phyloP scores from a whole-genome alignment of 2,888 invertebrate species.

The Dione juno region DNA sequence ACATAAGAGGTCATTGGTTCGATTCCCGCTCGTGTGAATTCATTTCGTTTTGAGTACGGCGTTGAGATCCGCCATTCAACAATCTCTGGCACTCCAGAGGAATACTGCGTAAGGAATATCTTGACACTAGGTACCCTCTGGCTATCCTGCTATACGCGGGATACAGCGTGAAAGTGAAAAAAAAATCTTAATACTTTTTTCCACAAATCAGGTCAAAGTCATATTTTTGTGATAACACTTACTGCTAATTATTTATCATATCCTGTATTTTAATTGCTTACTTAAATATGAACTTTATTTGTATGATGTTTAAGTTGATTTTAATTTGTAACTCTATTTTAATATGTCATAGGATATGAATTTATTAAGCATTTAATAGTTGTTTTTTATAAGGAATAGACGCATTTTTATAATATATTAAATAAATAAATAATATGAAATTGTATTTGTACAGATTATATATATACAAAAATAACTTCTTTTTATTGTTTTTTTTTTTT shows the following conservation, averaged over 20 bases:
- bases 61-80: no score
- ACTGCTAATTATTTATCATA: conserved; percentile 37
- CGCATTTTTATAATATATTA: neutral
- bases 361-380: neutral
- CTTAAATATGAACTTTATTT: conserved; percentile 10
- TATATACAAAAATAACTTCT: neutral
- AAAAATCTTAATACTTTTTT: neutral
- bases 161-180: neutral
- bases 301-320: neutral
- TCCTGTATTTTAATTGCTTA: conserved; percentile 12
- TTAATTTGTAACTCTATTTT: neutral
- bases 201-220: conserved; percentile 10
- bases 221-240: conserved; percentile 23
- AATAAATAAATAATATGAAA: neutral
- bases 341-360: conserved; percentile 10
- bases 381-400: conserved; percentile 17
- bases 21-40: neutral
- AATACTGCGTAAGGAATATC: no score
- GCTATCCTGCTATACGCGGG: neutral
- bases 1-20: neutral
- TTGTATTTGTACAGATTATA: neutral
- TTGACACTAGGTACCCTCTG: neutral
- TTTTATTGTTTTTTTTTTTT: neutral
- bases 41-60: no score
- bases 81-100: no score